Evolutionary conservation across 2,797 vertebrate genomes (phyloP), one percentile per base, ranked within the genome.

Genomic region (Valencia hispanica): DNA sequence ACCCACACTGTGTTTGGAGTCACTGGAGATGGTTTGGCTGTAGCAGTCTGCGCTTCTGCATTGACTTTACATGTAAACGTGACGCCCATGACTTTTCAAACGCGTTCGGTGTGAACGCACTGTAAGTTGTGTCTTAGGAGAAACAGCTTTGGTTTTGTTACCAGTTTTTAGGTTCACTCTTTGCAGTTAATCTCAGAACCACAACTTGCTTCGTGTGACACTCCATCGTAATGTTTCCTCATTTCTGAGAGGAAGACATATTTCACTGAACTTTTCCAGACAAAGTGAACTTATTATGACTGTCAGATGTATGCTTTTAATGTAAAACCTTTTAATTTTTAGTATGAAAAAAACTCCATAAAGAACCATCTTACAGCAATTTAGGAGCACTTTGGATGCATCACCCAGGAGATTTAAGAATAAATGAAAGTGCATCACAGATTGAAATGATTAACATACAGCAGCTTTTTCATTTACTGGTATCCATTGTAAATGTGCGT

Each of bases 181-280:
- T n/a, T 39, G 34, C 34, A 22, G 11, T 66, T 41, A 66, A 66
- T 41, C 22, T 36, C n/a, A 41, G 22, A 43, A 66, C 63, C 63
- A 66, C 63, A n/a, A 66, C 63, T 66, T 41, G 36, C 36, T 41
- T 41, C 39, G 17, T 41, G 4, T 41, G 61, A 39, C 20, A 4
- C 61, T 25, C 55, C 5, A 43, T 83, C 77, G 70, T 51, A 17
- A 72, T 74, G 34, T 84, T 91, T 89, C 85, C 79, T 84, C 73
- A 88, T 80, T 79, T 71, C 73, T 80, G 20, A 69, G 22, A 88
- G 70, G 74, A 76, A 81, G 59, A 70, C 65, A 59, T 78, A 41
- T 75, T 87, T 81, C 17, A 70, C 41, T 78, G 63, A 72, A 81
- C 4, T 20, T 8, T 45, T 6, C 27, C 17, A 14, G 59, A 34